Conservation (phyloP, 2,888 invertebrate species). For the Cinara cedri region DNA sequence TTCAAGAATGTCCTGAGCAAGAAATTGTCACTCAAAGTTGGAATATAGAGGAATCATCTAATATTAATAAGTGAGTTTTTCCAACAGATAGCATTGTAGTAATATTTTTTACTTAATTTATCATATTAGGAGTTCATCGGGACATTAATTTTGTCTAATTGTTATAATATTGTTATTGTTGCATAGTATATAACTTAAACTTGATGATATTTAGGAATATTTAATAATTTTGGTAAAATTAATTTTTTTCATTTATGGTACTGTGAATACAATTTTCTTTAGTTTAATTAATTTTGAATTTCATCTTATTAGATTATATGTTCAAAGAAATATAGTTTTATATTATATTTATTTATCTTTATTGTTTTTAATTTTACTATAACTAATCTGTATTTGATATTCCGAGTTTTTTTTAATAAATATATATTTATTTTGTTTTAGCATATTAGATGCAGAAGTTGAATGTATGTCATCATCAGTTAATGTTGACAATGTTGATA, state of each 20-base stretch:
- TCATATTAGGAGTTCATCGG: no score
- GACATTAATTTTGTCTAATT: background rate
- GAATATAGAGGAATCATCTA: constrained; percentile 64
- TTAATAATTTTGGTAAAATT: no score
- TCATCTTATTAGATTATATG: no score
- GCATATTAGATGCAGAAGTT: constrained; percentile 67
- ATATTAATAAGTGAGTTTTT: constrained; percentile 33
- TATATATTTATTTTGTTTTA: constrained; percentile 58
- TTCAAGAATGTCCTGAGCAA: constrained; percentile 69
- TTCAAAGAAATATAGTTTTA: no score
- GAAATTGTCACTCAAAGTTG: constrained; percentile 84
- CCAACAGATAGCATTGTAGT: background rate
- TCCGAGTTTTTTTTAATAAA: background rate
- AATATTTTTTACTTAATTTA: no score
- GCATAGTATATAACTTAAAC: background rate
- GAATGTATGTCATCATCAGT: constrained; percentile 67
- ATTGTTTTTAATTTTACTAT: no score
- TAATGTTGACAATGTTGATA: constrained; percentile 74
- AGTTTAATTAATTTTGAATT: no score
- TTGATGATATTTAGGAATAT: background rate
- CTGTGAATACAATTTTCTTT: no score
- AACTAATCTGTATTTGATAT: no score
- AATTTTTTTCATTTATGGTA: no score
- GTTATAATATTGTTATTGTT: background rate
- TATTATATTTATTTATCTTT: no score